Percentiles rank a stretch among this genome's conserved stretches.
These are phyloP conservation scores for Hippoglossus hippoglossus DNA, from an alignment of 2,797 vertebrate genomes.

Conservation along the genomic window DNA sequence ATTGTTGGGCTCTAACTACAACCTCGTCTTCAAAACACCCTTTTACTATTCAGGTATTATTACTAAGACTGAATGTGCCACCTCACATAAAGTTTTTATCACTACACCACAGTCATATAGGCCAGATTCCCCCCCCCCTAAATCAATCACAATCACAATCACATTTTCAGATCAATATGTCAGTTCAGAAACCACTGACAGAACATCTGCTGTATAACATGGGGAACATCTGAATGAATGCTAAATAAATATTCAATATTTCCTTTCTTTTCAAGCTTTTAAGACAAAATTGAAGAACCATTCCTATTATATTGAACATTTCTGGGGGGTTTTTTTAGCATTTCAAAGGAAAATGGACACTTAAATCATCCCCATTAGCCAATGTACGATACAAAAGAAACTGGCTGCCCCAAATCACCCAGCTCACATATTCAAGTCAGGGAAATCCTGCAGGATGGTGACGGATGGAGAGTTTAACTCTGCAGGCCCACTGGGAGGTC, in stretches of 20 bases:
- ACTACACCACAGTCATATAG: not conserved
- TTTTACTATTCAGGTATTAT: not conserved
- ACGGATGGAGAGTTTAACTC: not conserved
- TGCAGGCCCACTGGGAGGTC: slow-evolving; percentile 29
- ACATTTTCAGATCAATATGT: not conserved
- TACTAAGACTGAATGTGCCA: not conserved
- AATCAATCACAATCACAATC: not conserved
- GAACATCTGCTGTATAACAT: too few relatives aligned
- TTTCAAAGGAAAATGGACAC: not conserved
- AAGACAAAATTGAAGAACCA: not conserved
- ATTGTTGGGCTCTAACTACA: too few relatives aligned
- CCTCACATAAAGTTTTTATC: not conserved
- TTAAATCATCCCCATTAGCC: not conserved
- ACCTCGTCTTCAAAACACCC: not conserved
- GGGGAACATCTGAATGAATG: too few relatives aligned
- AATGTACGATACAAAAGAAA: not conserved
- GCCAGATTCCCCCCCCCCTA: not conserved
- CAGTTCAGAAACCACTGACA: too few relatives aligned
- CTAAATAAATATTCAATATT: not conserved
- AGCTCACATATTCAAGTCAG: slow-evolving; percentile 8
- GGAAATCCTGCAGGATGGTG: slow-evolving; percentile 2
- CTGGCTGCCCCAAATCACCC: not conserved
- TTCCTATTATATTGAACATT: not conserved
- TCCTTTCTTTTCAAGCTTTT: not conserved
- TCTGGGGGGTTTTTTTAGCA: too few relatives aligned